Conservation (phyloP, 2,888 invertebrate species). For the Heteromurus nitidus region DNA sequence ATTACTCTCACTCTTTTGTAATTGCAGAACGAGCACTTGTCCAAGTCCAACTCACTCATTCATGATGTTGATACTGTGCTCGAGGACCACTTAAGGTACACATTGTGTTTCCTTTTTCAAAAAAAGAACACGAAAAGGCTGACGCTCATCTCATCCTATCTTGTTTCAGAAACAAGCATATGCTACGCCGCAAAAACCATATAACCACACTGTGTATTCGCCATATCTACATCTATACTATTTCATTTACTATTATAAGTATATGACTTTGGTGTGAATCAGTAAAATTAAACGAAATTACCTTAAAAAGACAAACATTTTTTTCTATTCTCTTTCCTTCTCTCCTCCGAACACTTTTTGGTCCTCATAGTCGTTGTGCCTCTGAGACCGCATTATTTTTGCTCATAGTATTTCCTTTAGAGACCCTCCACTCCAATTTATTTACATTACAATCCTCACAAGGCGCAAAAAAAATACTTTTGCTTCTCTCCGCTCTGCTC, state of each 20-base stretch:
- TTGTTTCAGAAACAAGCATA: background rate
- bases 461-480: conserved; percentile 32
- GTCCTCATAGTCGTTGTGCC: too few relatives aligned
- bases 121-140: too few relatives aligned
- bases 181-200: background rate
- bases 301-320: conserved; percentile 14
- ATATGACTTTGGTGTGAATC: background rate
- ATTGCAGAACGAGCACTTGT: conserved; percentile 19
- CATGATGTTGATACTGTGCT: background rate
- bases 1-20: too few relatives aligned
- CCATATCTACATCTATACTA: background rate
- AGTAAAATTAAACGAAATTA: conserved; percentile 19
- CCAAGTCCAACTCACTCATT: background rate
- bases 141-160: background rate
- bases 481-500: conserved; percentile 28
- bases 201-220: background rate
- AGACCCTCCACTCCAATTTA: conserved; percentile 62
- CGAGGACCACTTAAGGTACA: conserved; percentile 31
- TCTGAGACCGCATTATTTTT: conserved; percentile 54
- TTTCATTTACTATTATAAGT: too few relatives aligned
- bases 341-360: background rate
- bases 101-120: too few relatives aligned
- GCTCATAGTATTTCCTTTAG: conserved; percentile 49
- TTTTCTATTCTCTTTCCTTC: conserved; percentile 5
- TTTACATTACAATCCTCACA: conserved; percentile 59